Percentiles rank a stretch among this genome's conserved stretches.
Evolutionary conservation across 2,888 invertebrate genomes (phyloP).

Genomic region (Hermodice carunculata): DNA sequence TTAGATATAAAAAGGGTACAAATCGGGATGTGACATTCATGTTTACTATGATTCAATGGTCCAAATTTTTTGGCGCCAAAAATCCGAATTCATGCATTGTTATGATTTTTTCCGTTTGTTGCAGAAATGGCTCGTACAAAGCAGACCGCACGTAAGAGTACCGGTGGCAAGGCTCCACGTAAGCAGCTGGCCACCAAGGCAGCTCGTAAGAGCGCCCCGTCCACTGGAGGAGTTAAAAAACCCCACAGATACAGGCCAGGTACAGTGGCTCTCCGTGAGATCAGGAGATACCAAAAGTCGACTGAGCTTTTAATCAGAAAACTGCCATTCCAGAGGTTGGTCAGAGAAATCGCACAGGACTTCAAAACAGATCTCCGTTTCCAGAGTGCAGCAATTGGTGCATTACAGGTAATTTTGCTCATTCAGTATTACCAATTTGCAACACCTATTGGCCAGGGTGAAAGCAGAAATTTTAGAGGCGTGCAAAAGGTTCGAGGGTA

Average conservation of each 20-base stretch:
- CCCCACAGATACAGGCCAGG: conserved; percentile 71
- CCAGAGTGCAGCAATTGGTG: conserved; percentile 70
- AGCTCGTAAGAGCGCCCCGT: conserved; percentile 69
- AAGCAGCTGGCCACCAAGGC: conserved; percentile 70
- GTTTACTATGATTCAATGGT: no score
- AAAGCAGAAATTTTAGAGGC: no score
- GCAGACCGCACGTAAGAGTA: conserved; percentile 70
- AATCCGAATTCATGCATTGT: no score
- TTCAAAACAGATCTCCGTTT: conserved; percentile 70
- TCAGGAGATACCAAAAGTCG: conserved; percentile 69
- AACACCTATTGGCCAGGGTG: no score
- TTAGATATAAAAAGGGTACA: no score
- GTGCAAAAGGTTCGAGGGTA: no score
- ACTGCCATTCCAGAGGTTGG: conserved; percentile 69
- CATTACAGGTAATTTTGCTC: conserved; percentile 54
- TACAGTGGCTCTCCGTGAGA: conserved; percentile 70
- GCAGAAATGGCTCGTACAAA: conserved; percentile 69
- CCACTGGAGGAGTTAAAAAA: conserved; percentile 70
- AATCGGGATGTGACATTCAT: no score
- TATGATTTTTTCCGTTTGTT: no score
- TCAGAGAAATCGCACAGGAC: conserved; percentile 70
- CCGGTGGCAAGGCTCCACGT: conserved; percentile 70
- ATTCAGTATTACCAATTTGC: no score
- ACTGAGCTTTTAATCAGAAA: conserved; percentile 69
- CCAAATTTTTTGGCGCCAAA: no score